Evolutionary conservation across 2,113 vertebrate genomes (phyloP), one percentile per base, ranked within the genome.

Genomic region (Pithys albifrons): DNA sequence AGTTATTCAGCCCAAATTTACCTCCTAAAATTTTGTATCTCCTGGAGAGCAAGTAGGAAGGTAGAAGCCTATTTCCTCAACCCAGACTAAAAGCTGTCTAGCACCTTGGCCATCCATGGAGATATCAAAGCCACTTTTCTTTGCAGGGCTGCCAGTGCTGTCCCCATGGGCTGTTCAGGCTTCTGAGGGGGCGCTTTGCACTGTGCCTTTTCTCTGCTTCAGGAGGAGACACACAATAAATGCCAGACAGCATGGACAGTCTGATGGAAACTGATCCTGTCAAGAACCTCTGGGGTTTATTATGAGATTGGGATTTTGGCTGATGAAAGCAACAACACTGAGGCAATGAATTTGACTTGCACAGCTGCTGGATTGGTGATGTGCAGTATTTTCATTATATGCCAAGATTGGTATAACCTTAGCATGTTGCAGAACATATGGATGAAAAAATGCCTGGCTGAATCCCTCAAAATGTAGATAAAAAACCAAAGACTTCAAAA

Each of bases 101-200:
- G 31, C 43, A 9, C 10, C 31, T 81, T 3, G 1, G 65, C 24
- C 69, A 7, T 28, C n/a, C 1, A 0, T 43, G 52, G 41, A 57
- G 62, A 27, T 43, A 23, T 28, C 49, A 85, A 89, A 89, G 48
- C 39, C 37, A 11, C 45, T 73, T 46, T 51, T 23, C 25, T 67
- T 54, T 45, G 28, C 62, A 54, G 4, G 3, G 23, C 61, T 91
- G 76, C 48, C 43, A 29, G 0, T 3, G 12, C 9, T 39, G 76
- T 54, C 64, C 62, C 62, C 28, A 62, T 0, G 5, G 57, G 24
- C 35, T 49, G 9, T 12, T 69, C 37, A 18, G 57, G 29, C 27
- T 88, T 17, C 66, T 9, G 16, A 41, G 41, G 78, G 78, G 28
- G 85, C n/a, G 16, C 41, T 73, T 31, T 66, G 19, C 4, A 1